Conservation (phyloP, 2,797 vertebrate species). For the Mormyrus hasselquistii region DNA sequence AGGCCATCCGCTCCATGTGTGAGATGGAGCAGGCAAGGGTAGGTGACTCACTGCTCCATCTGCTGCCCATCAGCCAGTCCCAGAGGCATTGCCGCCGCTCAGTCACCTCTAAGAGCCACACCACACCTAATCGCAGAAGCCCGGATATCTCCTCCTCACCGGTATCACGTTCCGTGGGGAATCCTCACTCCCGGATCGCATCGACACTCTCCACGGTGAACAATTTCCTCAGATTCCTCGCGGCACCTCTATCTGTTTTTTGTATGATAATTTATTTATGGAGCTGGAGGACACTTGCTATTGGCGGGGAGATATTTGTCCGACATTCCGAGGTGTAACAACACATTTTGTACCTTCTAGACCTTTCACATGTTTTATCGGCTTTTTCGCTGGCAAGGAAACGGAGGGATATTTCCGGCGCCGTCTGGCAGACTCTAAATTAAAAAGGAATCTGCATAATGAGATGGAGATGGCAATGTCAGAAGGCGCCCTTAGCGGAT, state of each 20-base stretch:
- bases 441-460: slow-evolving; percentile 20
- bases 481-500: background rate
- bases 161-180: background rate
- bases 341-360: background rate
- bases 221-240: background rate
- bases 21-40: slow-evolving; percentile 92
- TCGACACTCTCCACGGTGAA: background rate
- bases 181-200: background rate
- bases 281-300: background rate
- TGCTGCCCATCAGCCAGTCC: background rate
- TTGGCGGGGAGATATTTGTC: background rate
- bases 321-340: background rate
- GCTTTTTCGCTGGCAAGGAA: background rate
- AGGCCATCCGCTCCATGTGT: slow-evolving; percentile 93
- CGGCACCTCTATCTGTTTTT: background rate
- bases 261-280: background rate
- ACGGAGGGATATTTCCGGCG: background rate
- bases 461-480: background rate
- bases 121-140: background rate
- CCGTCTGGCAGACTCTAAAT: slow-evolving; percentile 11
- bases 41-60: slow-evolving; percentile 31
- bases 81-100: background rate
- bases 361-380: background rate
- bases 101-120: background rate
- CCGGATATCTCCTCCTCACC: background rate